Evolutionary conservation across 2,888 invertebrate genomes (phyloP).

Genomic region (Lepidocyrtinus sp.): DNA sequence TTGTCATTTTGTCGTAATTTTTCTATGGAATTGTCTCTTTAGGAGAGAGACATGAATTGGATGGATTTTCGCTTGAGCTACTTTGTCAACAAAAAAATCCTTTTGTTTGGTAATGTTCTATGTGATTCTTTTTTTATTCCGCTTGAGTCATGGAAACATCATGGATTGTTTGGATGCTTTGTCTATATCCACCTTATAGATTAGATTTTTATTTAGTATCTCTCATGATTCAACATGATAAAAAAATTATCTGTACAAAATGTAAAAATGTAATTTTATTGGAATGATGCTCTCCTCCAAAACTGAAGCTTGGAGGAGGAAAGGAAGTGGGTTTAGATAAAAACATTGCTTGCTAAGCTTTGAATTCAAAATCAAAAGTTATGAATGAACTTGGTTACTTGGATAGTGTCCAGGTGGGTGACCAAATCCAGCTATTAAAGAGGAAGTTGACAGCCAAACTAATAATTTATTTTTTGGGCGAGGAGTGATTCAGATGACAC

Average conservation of each 20-base stretch:
- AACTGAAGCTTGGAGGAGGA: neutral
- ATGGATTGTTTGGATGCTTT: neutral
- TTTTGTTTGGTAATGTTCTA: slow-evolving; percentile 37
- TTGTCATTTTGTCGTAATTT: slow-evolving; percentile 40
- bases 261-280: too few species aligned
- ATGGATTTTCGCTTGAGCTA: slow-evolving; percentile 47
- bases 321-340: neutral
- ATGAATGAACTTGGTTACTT: too few species aligned
- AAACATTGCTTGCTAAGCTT: neutral
- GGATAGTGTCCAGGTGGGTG: neutral
- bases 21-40: slow-evolving; percentile 22
- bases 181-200: too few species aligned
- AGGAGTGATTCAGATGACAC: too few species aligned
- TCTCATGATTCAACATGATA: neutral
- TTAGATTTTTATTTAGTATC: too few species aligned
- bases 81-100: slow-evolving; percentile 35
- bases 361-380: too few species aligned
- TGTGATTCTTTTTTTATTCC: neutral
- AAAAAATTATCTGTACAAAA: too few species aligned
- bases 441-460: neutral
- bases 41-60: slow-evolving; percentile 33
- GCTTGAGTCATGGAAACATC: slow-evolving; percentile 7
- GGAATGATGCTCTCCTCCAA: neutral
- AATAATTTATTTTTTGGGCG: neutral
- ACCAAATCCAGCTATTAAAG: too few species aligned